Evolutionary conservation across 2,888 invertebrate genomes (phyloP).

Genomic region (Rhamnusium bicolor): DNA sequence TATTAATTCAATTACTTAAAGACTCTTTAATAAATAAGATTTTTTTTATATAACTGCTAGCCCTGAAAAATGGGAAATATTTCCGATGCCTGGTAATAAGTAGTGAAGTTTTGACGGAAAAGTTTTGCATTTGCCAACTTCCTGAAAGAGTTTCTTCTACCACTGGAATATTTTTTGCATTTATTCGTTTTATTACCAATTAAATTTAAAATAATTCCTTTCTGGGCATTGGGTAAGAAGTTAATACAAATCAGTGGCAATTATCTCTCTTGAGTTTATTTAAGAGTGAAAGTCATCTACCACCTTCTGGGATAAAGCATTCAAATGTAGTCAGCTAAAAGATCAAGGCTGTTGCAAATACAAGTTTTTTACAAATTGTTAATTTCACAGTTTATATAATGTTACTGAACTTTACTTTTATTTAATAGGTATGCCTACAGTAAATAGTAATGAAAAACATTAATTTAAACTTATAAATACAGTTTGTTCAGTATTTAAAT

Average conservation of each 20-base stretch:
- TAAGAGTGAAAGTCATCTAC: conserved; percentile 37
- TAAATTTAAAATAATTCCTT: background rate
- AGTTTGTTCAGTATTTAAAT: background rate
- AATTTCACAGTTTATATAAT: conserved; percentile 24
- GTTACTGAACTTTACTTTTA: conserved; percentile 30
- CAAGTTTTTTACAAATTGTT: conserved; percentile 19
- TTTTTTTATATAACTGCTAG: too few relatives aligned
- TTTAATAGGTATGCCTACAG: background rate
- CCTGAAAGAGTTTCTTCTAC: too few relatives aligned
- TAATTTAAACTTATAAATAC: background rate
- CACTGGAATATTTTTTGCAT: background rate
- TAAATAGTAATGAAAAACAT: background rate
- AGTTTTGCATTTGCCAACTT: too few relatives aligned
- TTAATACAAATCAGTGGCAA: background rate
- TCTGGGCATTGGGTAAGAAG: background rate
- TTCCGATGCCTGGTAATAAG: too few relatives aligned
- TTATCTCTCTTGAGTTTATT: conserved; percentile 8
- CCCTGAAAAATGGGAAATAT: too few relatives aligned
- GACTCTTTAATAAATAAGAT: too few relatives aligned
- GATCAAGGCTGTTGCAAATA: conserved; percentile 40
- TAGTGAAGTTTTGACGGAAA: too few relatives aligned
- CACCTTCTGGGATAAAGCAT: conserved; percentile 23
- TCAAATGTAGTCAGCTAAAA: conserved; percentile 32
- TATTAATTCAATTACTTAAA: too few relatives aligned
- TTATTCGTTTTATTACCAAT: background rate